phyloP scores from a whole-genome alignment of 2,888 invertebrate species.

The Napeogenes inachia region DNA sequence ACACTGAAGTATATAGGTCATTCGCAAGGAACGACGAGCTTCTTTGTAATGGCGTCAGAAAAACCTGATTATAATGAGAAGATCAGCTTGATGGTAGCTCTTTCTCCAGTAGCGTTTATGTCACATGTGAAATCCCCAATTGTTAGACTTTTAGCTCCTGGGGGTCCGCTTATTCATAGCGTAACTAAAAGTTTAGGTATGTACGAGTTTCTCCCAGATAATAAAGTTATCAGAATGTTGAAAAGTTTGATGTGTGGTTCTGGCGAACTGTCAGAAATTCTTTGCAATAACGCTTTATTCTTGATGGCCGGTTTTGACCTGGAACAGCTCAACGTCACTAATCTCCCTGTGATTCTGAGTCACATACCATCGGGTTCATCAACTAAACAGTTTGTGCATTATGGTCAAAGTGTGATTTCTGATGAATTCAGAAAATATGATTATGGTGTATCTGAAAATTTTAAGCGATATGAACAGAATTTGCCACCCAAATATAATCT shows the following conservation, averaged over 20 bases:
- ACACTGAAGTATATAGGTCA: slow-evolving; percentile 83
- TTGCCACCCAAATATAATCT: slow-evolving; percentile 52
- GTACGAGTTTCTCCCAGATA: slow-evolving; percentile 81
- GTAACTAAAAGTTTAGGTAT: slow-evolving; percentile 62
- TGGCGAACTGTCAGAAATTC: slow-evolving; percentile 56
- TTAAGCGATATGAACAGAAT: slow-evolving; percentile 43
- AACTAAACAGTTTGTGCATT: slow-evolving; percentile 72
- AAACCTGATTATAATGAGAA: slow-evolving; percentile 76
- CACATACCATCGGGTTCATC: slow-evolving; percentile 77
- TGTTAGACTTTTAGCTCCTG: slow-evolving; percentile 47
- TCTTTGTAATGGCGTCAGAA: slow-evolving; percentile 76
- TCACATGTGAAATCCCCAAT: slow-evolving; percentile 54
- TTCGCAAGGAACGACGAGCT: slow-evolving; percentile 81
- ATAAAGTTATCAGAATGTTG: slow-evolving; percentile 61
- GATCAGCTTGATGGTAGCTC: slow-evolving; percentile 70
- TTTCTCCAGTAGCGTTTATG: slow-evolving; percentile 79
- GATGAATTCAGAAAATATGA: slow-evolving; percentile 53
- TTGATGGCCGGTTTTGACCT: slow-evolving; percentile 77
- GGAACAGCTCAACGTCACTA: slow-evolving; percentile 75
- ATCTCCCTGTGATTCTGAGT: slow-evolving; percentile 73
- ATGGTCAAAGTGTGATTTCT: slow-evolving; percentile 63
- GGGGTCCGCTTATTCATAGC: slow-evolving; percentile 40
- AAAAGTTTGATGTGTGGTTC: slow-evolving; percentile 64
- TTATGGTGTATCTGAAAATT: slow-evolving; percentile 47
- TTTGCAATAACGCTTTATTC: slow-evolving; percentile 80